Percentiles rank a stretch among this genome's conserved stretches.
phyloP scores from a whole-genome alignment of 2,113 vertebrate genomes.

The Vulpes vulpes region DNA sequence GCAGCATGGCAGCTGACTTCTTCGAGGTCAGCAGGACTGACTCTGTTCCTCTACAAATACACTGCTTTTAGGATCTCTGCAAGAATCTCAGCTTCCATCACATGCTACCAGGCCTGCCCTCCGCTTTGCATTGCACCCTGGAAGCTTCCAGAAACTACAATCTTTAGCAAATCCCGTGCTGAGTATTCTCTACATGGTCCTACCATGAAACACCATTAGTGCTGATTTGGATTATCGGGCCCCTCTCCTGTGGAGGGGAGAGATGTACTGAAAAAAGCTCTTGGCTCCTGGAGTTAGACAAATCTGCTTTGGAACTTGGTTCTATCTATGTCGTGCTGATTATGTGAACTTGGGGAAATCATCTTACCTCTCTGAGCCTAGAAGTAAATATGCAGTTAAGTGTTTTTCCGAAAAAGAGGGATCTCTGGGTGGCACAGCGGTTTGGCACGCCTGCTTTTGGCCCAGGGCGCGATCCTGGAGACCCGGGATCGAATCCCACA shows the following conservation, averaged over 20 bases:
- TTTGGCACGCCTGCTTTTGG: too few species aligned
- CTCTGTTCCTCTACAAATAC: not conserved
- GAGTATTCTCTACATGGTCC: too few species aligned
- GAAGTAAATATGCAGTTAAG: not conserved
- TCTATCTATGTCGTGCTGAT: not conserved
- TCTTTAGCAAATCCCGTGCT: not conserved
- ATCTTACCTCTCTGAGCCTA: not conserved
- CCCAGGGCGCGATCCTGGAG: too few species aligned
- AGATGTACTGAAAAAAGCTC: not conserved
- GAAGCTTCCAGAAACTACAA: not conserved
- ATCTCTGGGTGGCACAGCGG: too few species aligned
- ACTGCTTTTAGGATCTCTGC: not conserved
- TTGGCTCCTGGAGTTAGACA: not conserved
- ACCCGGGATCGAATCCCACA: too few species aligned
- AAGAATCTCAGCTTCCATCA: not conserved
- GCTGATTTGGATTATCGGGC: not conserved
- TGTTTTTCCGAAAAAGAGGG: not conserved
- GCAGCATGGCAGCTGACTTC: rapidly evolving
- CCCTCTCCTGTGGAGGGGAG: not conserved
- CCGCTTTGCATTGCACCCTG: not conserved
- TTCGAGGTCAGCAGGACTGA: not conserved
- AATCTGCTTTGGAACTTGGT: not conserved
- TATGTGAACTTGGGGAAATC: not conserved
- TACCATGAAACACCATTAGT: not conserved
- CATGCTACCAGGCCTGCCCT: rapidly evolving